These are phyloP conservation scores for Patella depressa DNA, from an alignment of 2,888 invertebrate species.

Conservation along the genomic window DNA sequence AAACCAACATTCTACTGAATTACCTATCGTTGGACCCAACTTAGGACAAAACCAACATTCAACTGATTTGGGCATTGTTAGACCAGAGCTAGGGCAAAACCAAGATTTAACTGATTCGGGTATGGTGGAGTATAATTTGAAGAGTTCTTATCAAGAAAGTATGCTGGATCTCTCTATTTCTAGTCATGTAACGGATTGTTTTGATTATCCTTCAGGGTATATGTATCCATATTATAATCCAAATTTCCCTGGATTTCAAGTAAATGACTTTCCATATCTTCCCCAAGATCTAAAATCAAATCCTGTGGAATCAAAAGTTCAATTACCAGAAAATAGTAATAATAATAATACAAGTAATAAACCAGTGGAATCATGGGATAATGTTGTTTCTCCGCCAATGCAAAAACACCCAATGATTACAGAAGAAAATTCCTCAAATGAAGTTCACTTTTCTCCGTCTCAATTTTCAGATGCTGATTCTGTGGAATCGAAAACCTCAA, in stretches of 20 bases:
- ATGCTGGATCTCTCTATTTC: neutral
- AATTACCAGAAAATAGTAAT: neutral
- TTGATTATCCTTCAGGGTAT: neutral
- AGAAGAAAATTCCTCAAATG: neutral
- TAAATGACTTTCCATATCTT: neutral
- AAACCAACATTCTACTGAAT: neutral
- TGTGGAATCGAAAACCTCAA: neutral
- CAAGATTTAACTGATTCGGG: neutral
- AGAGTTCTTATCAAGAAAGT: neutral
- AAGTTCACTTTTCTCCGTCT: neutral
- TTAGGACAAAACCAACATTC: neutral
- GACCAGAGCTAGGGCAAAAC: neutral
- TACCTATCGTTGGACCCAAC: neutral
- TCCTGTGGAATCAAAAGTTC: neutral
- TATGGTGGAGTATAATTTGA: too few relatives aligned
- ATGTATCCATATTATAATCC: neutral
- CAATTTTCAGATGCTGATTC: neutral
- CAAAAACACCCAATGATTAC: neutral
- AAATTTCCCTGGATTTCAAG: neutral
- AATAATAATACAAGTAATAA: neutral
- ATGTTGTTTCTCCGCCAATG: neutral
- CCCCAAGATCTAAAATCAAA: neutral
- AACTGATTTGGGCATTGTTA: neutral
- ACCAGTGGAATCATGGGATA: neutral
- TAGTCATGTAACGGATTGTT: neutral